Base-by-base conservation (phyloP, 2,797 vertebrate species). In the Paramormyrops hopkinsi region DNA sequence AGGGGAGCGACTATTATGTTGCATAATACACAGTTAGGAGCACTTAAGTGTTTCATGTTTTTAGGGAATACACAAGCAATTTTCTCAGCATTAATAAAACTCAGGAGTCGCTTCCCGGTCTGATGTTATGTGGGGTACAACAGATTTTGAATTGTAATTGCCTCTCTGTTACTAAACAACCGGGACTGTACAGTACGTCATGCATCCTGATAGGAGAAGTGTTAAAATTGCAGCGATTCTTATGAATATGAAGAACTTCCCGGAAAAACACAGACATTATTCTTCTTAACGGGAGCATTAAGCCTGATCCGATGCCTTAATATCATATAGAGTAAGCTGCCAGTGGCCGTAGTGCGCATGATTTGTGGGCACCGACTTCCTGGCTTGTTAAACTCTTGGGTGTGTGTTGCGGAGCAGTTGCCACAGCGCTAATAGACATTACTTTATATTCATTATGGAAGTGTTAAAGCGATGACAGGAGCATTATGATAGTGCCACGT, bases 401-500 rank as follows among this genome's bases (percentile, higher is more conserved):
- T 53, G 88, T 50, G 53, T 85, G 79, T 89, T 56, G 11, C 54
- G 41, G 17, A 54, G 50, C 51, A 41, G 33, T 84, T 86, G 33
- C 33, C 29, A 86, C 37, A 69, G 56, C 54, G 54, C 82, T 9
- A 25, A 85, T 62, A 37, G 29, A 85, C 62, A 86, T 69, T 56
- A 89, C 82, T 89, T 89, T 41, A 56, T 84, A 87, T 89, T 89
- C 56, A 65, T 88, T 65, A 88, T 48, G 41, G 19, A 88, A 88
- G 54, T 88, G 54, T 2, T 19, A 25, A 37, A 62, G 56, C 46
- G 48, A 51, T 12, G 82, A 84, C 44, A 84, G 44, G 50, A n/a
- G 25, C 48, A 50, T 41, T 53, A 89, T 37, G 79, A 25, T 25
- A 54, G 56, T 86, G 25, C 79, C 56, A 46, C 88, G 56, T 89